phyloP scores from a whole-genome alignment of 2,888 invertebrate genomes.

The Calameuta pallipes region DNA sequence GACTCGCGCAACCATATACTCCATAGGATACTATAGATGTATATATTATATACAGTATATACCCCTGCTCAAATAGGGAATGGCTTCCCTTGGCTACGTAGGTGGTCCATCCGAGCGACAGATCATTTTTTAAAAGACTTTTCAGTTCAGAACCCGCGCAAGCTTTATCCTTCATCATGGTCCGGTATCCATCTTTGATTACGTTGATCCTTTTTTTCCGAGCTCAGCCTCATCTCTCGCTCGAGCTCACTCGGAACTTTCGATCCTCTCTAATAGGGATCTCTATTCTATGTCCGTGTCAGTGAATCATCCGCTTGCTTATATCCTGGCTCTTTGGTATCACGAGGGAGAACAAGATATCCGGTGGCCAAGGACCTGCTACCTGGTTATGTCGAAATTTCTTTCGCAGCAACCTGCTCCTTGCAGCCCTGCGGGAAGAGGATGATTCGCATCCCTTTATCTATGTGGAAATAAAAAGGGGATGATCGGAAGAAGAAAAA shows the following conservation, averaged over 20 bases:
- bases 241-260: not conserved
- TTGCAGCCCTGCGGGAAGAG: not conserved
- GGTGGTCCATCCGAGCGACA: slow-evolving; percentile 45
- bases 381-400: not conserved
- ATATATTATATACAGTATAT: not conserved
- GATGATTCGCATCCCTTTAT: not conserved
- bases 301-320: not conserved
- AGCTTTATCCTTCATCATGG: slow-evolving; percentile 47
- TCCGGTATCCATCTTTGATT: slow-evolving; percentile 41
- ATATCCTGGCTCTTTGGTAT: not conserved
- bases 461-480: not conserved
- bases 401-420: not conserved
- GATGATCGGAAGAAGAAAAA: not conserved
- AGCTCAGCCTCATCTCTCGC: not conserved
- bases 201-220: slow-evolving; percentile 25
- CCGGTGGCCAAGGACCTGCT: not conserved
- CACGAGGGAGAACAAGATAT: not conserved
- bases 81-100: slow-evolving; percentile 32
- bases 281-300: not conserved
- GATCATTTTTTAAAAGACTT: slow-evolving; percentile 50
- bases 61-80: not conserved
- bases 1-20: slow-evolving; percentile 15
- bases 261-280: not conserved
- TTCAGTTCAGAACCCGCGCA: slow-evolving; percentile 35
- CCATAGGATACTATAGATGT: not conserved